These are phyloP conservation scores for Clamator glandarius DNA, from an alignment of 2,797 vertebrate species.

Conservation along the genomic window DNA sequence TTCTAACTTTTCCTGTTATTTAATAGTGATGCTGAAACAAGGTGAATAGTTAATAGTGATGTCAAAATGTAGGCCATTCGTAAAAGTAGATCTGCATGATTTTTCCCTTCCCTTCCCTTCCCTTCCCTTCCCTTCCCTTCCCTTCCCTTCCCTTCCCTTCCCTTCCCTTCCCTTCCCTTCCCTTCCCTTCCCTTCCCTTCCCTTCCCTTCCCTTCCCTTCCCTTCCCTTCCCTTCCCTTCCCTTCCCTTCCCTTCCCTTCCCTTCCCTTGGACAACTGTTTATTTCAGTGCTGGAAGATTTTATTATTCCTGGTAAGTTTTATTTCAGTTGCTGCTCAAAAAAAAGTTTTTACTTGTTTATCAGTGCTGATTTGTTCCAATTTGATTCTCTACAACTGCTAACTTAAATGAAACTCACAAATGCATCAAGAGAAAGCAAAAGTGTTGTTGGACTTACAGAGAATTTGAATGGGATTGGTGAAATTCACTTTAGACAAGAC, in stretches of 20 bases:
- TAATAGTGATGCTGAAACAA: not conserved
- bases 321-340: not conserved
- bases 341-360: not conserved
- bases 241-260: no score
- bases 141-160: no score
- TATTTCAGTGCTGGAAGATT: not conserved
- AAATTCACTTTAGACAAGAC: not conserved
- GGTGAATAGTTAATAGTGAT: not conserved
- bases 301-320: not conserved
- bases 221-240: no score
- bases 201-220: no score
- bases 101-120: no score
- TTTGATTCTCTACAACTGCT: not conserved
- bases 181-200: no score
- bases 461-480: not conserved
- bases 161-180: no score
- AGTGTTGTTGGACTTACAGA: accelerated
- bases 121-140: no score
- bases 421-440: not conserved
- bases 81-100: not conserved
- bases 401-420: not conserved
- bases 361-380: not conserved
- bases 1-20: not conserved
- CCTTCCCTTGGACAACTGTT: not conserved
- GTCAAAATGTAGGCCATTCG: not conserved